Conservation (phyloP, 2,113 vertebrate species). For the Clupea harengus region DNA sequence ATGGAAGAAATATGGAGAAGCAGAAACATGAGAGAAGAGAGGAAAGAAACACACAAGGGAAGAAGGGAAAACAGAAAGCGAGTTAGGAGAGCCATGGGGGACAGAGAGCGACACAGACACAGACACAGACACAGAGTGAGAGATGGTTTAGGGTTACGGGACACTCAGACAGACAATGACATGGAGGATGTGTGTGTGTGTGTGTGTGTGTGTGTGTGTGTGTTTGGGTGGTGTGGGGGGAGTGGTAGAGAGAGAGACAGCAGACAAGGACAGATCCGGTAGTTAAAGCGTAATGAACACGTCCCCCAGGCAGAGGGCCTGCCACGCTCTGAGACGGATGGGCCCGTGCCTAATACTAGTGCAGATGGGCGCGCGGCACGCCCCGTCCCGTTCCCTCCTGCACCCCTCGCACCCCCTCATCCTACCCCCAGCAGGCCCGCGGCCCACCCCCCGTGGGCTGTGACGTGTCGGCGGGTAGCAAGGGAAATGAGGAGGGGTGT, state of each 20-base stretch:
- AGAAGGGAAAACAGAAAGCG: not conserved
- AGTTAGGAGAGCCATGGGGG: slow-evolving; percentile 17
- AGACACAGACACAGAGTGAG: slow-evolving; percentile 30
- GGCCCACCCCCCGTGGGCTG: slow-evolving; percentile 61
- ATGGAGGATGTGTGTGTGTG: not conserved
- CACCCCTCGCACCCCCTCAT: slow-evolving; percentile 24
- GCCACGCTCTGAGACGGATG: slow-evolving; percentile 71
- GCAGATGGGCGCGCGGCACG: slow-evolving; percentile 69
- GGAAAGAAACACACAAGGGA: not conserved
- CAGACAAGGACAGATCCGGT: slow-evolving; percentile 71
- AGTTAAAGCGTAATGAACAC: slow-evolving; percentile 77
- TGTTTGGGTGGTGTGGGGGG: not conserved
- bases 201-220: not conserved
- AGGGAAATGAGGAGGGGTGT: slow-evolving; percentile 24
- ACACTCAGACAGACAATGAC: not conserved
- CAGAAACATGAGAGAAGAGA: no score
- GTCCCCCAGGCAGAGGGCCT: slow-evolving; percentile 63
- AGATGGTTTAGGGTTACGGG: not conserved
- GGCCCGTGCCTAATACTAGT: slow-evolving; percentile 71
- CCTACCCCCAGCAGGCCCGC: slow-evolving; percentile 48
- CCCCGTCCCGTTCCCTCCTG: slow-evolving; percentile 49
- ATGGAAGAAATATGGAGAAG: no score
- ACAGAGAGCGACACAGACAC: slow-evolving; percentile 24
- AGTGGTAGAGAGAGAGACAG: slow-evolving; percentile 25
- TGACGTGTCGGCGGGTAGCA: slow-evolving; percentile 49